Evolutionary conservation across 2,888 invertebrate species (phyloP).

Genomic region (Drosophila heteroneura): DNA sequence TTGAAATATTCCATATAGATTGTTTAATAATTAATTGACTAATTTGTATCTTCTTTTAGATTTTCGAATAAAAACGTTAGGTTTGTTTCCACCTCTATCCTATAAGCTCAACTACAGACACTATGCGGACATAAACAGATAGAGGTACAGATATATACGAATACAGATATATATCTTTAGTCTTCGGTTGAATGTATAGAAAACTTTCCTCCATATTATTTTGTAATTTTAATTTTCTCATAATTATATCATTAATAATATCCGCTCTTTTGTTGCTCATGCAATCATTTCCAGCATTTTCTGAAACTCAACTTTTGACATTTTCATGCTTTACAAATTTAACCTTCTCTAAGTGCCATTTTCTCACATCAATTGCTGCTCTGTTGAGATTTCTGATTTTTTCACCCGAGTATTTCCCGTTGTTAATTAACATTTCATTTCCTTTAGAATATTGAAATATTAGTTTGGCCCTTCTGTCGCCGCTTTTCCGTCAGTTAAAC

Average conservation of each 20-base stretch:
- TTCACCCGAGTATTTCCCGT: slow-evolving; percentile 29
- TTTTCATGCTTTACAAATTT: not conserved
- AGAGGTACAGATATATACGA: not conserved
- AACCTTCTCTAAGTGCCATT: slow-evolving; percentile 6
- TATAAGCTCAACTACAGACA: not conserved
- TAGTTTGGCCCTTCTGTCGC: slow-evolving; percentile 39
- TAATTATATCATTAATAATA: slow-evolving; percentile 3
- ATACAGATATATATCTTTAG: not conserved
- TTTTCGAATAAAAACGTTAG: not conserved
- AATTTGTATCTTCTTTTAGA: not conserved
- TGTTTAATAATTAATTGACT: not conserved
- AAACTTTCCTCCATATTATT: not conserved
- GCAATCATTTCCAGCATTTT: not conserved
- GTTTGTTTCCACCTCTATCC: not conserved
- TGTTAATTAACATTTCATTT: slow-evolving; percentile 50
- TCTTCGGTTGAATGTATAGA: not conserved
- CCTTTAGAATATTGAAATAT: slow-evolving; percentile 32
- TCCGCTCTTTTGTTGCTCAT: not conserved
- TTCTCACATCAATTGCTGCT: slow-evolving; percentile 26
- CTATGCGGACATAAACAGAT: not conserved
- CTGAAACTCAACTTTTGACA: not conserved
- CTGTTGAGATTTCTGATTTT: slow-evolving; percentile 10
- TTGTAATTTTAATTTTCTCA: not conserved
- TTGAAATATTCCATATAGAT: not conserved
- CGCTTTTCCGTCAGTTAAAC: slow-evolving; percentile 60